Evolutionary conservation across 1,140 invertebrate genomes (phyloP).

Genomic region (Zaprionus capensis): DNA sequence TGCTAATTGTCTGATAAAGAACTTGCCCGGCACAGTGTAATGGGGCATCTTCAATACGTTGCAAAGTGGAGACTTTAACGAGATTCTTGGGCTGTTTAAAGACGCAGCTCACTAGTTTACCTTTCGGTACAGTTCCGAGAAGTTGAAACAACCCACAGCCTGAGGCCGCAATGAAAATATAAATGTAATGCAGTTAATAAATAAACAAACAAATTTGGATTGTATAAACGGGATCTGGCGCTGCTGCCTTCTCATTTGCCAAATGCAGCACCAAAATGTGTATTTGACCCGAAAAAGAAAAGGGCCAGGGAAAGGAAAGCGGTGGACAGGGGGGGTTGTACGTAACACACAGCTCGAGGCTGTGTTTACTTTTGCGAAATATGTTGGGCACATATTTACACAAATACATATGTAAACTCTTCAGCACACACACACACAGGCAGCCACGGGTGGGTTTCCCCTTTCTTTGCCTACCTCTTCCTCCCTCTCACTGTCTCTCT

Average conservation of each 20-base stretch:
- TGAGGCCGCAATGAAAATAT: constrained; percentile 54
- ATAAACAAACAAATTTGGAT: constrained; percentile 81
- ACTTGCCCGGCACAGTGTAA: constrained; percentile 12
- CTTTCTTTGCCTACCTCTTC: neutral
- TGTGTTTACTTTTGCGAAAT: constrained; percentile 80
- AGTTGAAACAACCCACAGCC: constrained; percentile 54
- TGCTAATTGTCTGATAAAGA: constrained; percentile 57
- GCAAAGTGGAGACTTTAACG: neutral
- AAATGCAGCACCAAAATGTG: constrained; percentile 38
- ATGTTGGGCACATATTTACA: constrained; percentile 78
- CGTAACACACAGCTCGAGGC: constrained; percentile 50
- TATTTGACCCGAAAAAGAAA: constrained; percentile 49
- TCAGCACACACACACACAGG: constrained; percentile 29
- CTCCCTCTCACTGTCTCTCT: neutral
- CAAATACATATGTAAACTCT: constrained; percentile 73
- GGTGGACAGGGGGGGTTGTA: constrained; percentile 42
- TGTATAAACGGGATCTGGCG: constrained; percentile 48
- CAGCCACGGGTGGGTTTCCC: constrained; percentile 19
- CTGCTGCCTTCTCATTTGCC: constrained; percentile 9
- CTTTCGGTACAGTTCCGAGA: neutral
- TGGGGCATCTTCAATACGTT: neutral
- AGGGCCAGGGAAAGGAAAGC: constrained; percentile 10
- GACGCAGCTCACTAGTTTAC: neutral
- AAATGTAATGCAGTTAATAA: constrained; percentile 80
- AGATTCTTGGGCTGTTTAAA: neutral